Evolutionary conservation across 2,113 vertebrate species (phyloP), one percentile per base, ranked within the genome.

Genomic region (Microcebus lehilahytsara): DNA sequence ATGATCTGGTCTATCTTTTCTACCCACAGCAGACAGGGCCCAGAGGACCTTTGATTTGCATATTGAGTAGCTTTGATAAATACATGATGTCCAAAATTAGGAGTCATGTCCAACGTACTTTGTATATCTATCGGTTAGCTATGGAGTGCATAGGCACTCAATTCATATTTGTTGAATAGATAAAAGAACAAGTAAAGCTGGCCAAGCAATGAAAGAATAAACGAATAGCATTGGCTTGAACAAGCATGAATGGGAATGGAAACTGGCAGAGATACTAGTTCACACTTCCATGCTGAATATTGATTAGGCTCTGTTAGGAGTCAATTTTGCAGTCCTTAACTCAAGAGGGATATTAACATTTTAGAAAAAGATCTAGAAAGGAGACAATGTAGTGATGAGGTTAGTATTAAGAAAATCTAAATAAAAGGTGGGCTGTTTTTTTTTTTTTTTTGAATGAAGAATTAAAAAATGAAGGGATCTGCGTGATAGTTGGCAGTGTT

Each of bases 161-260:
- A 37, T 56, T 92, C 72, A 46, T 72, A 95, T 46, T 66, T 81
- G 40, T 62, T 67, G 16, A 92, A 53, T 69, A 74, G 93, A 40
- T 46, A 6, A 80, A 91, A 58, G 42, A 66, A 85, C 20, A 56
- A 49, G 25, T 20, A 77, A 56, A 85, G 72, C 40, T 80, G 30
- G 19, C 8, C 11, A 13, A 78, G n/a, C 19, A 95, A 71, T 22
- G 20, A 88, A 85, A 83, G 60, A 56, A 30, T 60, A 66, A 67
- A 67, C 11, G 64, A 22, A 20, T 64, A 51, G 12, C 22, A n/a
- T n/a, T 85, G 9, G 51, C 37, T 8, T 72, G 77, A 85, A 37
- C 49, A 84, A 34, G 27, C 32, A 14, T 32, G 23, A 93, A 40
- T 3, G 11, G 20, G 20, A 81, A 53, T 34, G 3, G 78, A 42